Evolutionary conservation across 2,888 invertebrate species (phyloP).

Genomic region (Drymonia ruficornis): DNA sequence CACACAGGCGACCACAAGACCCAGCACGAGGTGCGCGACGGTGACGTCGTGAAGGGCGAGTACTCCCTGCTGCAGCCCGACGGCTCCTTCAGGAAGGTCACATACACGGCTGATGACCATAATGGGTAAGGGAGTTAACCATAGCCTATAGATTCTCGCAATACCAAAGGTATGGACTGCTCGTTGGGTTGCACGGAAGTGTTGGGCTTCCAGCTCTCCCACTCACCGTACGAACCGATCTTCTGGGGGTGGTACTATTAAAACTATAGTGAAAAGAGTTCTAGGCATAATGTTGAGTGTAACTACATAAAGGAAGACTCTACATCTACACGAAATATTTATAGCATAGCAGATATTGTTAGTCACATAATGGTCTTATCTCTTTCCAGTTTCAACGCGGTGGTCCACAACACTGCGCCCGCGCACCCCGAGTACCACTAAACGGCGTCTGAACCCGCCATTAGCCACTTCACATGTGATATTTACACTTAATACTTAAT

Average conservation of each 20-base stretch:
- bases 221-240: no score
- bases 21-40: slow-evolving; percentile 77
- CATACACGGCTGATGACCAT: slow-evolving; percentile 81
- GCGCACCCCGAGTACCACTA: slow-evolving; percentile 75
- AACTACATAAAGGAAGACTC: no score
- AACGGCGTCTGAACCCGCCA: slow-evolving; percentile 38
- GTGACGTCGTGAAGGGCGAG: slow-evolving; percentile 78
- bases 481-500: slow-evolving; percentile 77
- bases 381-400: slow-evolving; percentile 79
- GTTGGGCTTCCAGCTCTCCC: no score
- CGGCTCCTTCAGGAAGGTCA: slow-evolving; percentile 81
- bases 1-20: slow-evolving; percentile 82
- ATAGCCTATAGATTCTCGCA: no score
- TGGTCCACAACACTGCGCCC: slow-evolving; percentile 81
- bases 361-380: slow-evolving; percentile 3
- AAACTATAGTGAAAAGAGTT: no score
- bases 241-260: no score
- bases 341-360: no score
- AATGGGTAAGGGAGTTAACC: slow-evolving; percentile 64
- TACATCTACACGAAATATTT: no score
- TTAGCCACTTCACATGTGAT: slow-evolving; percentile 74
- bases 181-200: no score
- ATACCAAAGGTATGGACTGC: no score
- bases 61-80: slow-evolving; percentile 80
- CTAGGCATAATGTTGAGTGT: no score